Evolutionary conservation across 2,888 invertebrate species (phyloP), one percentile per base, ranked within the genome.

Genomic region (Heliconius ethilla): DNA sequence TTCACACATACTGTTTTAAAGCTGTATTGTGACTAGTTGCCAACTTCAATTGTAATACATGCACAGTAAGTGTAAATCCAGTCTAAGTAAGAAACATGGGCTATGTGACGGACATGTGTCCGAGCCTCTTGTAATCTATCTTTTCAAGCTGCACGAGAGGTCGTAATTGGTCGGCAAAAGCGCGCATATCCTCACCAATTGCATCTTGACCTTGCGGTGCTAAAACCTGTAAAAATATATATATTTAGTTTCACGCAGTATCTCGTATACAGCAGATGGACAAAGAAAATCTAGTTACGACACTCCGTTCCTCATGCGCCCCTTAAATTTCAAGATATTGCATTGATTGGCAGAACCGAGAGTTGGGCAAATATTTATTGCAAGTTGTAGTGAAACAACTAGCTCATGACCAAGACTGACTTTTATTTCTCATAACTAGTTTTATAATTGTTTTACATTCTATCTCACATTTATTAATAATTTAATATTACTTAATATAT

Each of bases 141-240:
- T 99, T 99, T 87, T 99, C 99, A 11, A 99, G 95, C 83, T 97
- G 97, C 6, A 99, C 98, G 13, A 99, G 94, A 0, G 99, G 99
- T 85, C 97, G 96, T 4, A 99, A 94, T 87, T 99, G 99, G 88
- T 99, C 99, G 0, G 99, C 98, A 92, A 99, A 99, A 45, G 97
- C 96, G 80, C 97, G 96, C 97, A 99, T 99, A 87, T 99, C 99
- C 86, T 99, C 99, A 5, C 98, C 99, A 78, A 99, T 98, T 29
- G 98, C 97, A 89, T 99, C 99, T 90, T 99, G 98, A 0, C 98
- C 98, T 84, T 97, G 97, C 0, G 98, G 98, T 4, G 98, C 98
- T 76, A 98, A 92, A 18, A 98, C 97, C 95, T 95, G 55, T 15
- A 45, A 70, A 76, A 59, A n/a, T n/a, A 22, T 59, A 33, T 33